Conservation (phyloP, 2,113 vertebrate genomes). For the Lutjanus erythropterus region DNA sequence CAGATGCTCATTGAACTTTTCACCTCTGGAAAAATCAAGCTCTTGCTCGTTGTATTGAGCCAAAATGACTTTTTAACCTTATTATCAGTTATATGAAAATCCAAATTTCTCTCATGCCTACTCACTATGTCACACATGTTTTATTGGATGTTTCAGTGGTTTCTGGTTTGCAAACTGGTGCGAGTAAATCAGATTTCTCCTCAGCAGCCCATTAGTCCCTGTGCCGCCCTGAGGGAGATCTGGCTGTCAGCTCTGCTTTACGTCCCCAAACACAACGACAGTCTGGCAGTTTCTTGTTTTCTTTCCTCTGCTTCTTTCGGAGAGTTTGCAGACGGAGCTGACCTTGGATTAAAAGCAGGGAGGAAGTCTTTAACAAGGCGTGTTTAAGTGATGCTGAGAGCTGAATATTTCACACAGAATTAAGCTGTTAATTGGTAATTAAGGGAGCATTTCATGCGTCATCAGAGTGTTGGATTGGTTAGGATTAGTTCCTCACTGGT, state of each 20-base stretch:
- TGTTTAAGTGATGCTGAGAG: background rate
- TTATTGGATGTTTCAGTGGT: slow-evolving; percentile 3
- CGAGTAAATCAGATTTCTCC: background rate
- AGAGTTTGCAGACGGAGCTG: background rate
- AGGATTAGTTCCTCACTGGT: too few relatives aligned
- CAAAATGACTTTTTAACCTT: background rate
- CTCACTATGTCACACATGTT: background rate
- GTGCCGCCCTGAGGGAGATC: background rate
- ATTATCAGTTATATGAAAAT: background rate
- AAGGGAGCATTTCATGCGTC: slow-evolving; percentile 23
- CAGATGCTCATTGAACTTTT: background rate
- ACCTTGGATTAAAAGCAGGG: slow-evolving; percentile 1
- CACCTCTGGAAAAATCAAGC: background rate
- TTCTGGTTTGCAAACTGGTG: slow-evolving; percentile 2
- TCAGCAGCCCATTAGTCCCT: background rate
- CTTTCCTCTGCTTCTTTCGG: background rate
- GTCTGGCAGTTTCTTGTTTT: background rate
- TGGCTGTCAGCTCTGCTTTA: slow-evolving; percentile 15
- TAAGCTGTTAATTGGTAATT: slow-evolving; percentile 36
- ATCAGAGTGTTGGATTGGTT: slow-evolving; percentile 5
- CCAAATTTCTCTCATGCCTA: background rate
- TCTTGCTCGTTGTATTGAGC: background rate
- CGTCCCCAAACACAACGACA: background rate
- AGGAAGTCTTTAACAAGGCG: background rate
- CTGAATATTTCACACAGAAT: slow-evolving; percentile 34